A percentile compares a stretch with the other conserved stretches of the same genome.
These are phyloP conservation scores for Dendrocincla fuliginosa DNA, from an alignment of 2,797 vertebrate species.

Conservation along the genomic window DNA sequence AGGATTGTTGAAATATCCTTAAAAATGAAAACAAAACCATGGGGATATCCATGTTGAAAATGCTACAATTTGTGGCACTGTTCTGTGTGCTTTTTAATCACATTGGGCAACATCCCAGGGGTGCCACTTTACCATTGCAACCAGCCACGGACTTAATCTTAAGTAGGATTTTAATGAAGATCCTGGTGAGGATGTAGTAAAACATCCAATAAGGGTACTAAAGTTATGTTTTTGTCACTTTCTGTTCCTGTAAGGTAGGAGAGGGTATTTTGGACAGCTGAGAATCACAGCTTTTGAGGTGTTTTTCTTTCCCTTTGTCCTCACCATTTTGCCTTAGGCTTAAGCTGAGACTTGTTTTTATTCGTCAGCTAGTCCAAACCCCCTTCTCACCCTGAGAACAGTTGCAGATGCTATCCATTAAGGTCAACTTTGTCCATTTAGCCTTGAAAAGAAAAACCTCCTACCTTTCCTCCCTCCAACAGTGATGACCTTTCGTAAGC, in stretches of 20 bases:
- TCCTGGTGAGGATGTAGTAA: not conserved
- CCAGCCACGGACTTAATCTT: not conserved
- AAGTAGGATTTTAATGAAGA: conserved; percentile 41
- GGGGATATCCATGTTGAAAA: not conserved
- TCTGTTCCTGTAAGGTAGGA: not conserved
- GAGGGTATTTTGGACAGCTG: not conserved
- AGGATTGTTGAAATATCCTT: not conserved
- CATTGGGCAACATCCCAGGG: not conserved
- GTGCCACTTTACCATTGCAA: not conserved
- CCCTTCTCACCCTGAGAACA: conserved; percentile 62
- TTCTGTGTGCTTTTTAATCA: not conserved
- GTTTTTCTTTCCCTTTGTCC: not conserved
- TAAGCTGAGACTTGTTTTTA: not conserved
- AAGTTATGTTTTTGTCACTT: not conserved
- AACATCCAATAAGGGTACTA: not conserved
- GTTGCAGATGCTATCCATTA: conserved; percentile 78
- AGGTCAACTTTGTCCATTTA: conserved; percentile 73
- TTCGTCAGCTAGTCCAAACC: not conserved
- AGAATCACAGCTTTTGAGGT: not conserved
- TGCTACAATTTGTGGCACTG: not conserved
- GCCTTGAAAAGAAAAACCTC: conserved; percentile 68
- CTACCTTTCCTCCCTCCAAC: conserved; percentile 2
- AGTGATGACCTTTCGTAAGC: conserved; percentile 70
- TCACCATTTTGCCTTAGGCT: conserved; percentile 16
- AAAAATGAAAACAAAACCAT: not conserved